Conservation (phyloP, 1,140 invertebrate species). For the Cephus cinctus region DNA sequence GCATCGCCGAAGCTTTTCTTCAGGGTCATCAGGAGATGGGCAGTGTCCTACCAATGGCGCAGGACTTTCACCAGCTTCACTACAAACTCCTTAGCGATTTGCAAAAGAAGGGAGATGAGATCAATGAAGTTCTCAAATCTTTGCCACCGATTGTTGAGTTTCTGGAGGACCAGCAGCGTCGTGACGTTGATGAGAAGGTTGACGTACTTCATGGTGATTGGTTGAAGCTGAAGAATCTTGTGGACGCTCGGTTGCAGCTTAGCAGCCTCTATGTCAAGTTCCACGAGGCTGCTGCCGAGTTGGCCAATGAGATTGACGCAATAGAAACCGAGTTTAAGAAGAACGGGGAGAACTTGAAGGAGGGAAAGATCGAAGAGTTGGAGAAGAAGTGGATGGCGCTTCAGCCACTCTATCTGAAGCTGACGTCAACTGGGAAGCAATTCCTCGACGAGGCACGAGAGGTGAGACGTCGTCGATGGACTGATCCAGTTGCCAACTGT, state of each 20-base stretch:
- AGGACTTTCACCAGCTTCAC: conserved; percentile 76
- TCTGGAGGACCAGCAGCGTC: conserved; percentile 60
- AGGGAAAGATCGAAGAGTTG: conserved; percentile 57
- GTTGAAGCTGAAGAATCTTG: conserved; percentile 62
- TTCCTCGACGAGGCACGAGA: conserved; percentile 68
- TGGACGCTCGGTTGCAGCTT: conserved; percentile 66
- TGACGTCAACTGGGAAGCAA: conserved; percentile 64
- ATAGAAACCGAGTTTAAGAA: conserved; percentile 62
- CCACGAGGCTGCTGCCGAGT: conserved; percentile 67
- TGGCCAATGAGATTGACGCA: conserved; percentile 67
- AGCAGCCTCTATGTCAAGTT: conserved; percentile 72
- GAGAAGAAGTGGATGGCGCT: conserved; percentile 66
- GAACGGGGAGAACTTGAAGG: conserved; percentile 48
- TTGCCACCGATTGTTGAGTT: conserved; percentile 67
- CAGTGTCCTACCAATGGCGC: conserved; percentile 65
- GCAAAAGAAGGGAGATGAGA: conserved; percentile 58
- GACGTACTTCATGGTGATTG: conserved; percentile 63
- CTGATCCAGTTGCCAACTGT: no score
- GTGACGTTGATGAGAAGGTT: conserved; percentile 65
- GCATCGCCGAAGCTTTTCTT: conserved; percentile 72
- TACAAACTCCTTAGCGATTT: conserved; percentile 73
- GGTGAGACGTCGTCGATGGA: conserved; percentile 56
- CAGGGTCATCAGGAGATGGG: conserved; percentile 77
- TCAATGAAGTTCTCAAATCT: conserved; percentile 61
- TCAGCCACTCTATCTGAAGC: conserved; percentile 60